Evolutionary conservation across 2,888 invertebrate genomes (phyloP), one percentile per base, ranked within the genome.

Genomic region (Tachina lurida): DNA sequence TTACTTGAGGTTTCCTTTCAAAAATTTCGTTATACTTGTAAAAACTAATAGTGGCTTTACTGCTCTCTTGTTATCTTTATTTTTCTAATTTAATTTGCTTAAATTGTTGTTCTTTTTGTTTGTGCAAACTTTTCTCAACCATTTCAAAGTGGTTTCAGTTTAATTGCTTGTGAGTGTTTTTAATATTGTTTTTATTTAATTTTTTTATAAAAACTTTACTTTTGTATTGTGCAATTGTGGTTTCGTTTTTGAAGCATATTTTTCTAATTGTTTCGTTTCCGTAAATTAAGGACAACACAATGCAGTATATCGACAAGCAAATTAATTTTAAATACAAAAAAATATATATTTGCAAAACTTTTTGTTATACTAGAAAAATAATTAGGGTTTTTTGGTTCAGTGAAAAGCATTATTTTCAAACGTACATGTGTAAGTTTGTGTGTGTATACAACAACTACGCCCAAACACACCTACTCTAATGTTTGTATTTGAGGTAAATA

Each of bases 151-250:
- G 70, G 76, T 77, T 84, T 74, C 65, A 43, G 31, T 73, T 76
- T 75, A 84, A 84, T 75, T 65, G 73, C 73, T 84, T 65, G 56
- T 80, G 62, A 68, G 79, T 75, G 70, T 56, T 58, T 31, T 31
- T 31, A 31, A 31, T 31, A 31, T 31, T 31, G 31, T 31, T 31
- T 67, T 58, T 41, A 49, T 45, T 56, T 58, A 31, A 43, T 12
- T 41, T 31, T 17, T 67, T 31, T 19, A 62, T 17, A 45, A 80
- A 47, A 60, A n/a, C 19, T 52, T n/a, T 22, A 12, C 41, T 62
- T 78, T 31, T 54, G n/a, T 39, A 45, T 71, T 63, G 75, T 70
- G 5, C 62, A 76, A 76, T 82, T 82, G 76, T 49, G 70, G 82
- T 63, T 63, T 39, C 22, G 31, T 70, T 31, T 12, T 31, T 3